A percentile compares a stretch with the other conserved stretches of the same genome.
Evolutionary conservation across 2,797 vertebrate genomes (phyloP).

Genomic region (Fringilla coelebs): DNA sequence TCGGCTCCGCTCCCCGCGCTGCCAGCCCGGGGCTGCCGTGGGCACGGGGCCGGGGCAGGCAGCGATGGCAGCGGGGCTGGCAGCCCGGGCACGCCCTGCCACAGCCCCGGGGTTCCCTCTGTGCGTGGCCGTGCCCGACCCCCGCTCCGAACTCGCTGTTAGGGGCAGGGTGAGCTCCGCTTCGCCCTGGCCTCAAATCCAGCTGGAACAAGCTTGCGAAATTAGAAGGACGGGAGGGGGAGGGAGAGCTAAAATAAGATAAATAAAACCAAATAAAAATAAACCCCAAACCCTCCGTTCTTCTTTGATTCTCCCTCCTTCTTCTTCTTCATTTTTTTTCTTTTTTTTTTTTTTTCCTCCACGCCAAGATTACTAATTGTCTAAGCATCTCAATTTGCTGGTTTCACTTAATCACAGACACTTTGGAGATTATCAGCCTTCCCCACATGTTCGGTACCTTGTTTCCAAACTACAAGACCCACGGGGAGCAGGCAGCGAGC

Average conservation of each 20-base stretch:
- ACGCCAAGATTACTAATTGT: slow-evolving; percentile 66
- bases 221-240: background rate
- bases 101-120: background rate
- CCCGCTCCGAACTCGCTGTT: accelerated
- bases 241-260: background rate
- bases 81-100: too few relatives aligned
- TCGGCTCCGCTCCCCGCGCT: too few relatives aligned
- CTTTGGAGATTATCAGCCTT: slow-evolving; percentile 69
- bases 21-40: background rate
- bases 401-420: slow-evolving; percentile 65
- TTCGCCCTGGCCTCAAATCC: background rate
- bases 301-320: slow-evolving; percentile 32
- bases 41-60: background rate
- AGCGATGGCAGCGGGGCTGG: background rate
- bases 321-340: too few relatives aligned
- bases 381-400: slow-evolving; percentile 69
- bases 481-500: slow-evolving; percentile 32
- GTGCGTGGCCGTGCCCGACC: accelerated
- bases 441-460: slow-evolving; percentile 65
- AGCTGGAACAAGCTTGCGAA: background rate
- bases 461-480: slow-evolving; percentile 59
- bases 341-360: background rate
- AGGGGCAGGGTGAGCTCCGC: background rate
- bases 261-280: slow-evolving; percentile 36
- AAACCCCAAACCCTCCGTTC: background rate